Base-by-base conservation (phyloP, 2,888 invertebrate genomes). In the Sympetrum striolatum region DNA sequence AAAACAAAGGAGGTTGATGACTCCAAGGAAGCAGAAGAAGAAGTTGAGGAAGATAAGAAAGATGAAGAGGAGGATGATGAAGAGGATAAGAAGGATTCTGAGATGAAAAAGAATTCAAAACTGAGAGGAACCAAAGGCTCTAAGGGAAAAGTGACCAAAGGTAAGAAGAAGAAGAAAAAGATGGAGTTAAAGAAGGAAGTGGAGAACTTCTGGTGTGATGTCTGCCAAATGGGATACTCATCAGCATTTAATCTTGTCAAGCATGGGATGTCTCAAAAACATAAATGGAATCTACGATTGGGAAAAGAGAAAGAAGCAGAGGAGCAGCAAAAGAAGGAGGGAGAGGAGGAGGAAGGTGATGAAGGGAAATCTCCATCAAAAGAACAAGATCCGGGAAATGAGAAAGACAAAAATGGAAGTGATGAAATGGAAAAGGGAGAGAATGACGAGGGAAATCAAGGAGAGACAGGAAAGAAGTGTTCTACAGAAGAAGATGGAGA, bases 61-160 rank as follows among this genome's bases (percentile, higher is more conserved):
- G 96, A 96, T 93, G 95, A 95, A 93, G 95, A 94, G 91, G 95
- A 95, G 90, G 96, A 95, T 92, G 96, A 96, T 92, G 95, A 95
- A 92, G 94, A 94, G 92, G 95, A 95, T 91, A 92, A 95, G 0
- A 95, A 95, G 81, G 95, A 95, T 2, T 73, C 73, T 14, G 31
- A 73, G 15, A 31, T 18, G 18, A 53, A 73, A 31, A 86, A 86
- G 37, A 60, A 86, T n/a, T 37, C 60, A 31, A 86, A 86, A 86
- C 64, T 86, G 8, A 86, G 86, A 35, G 86, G 86, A 18, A 86
- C 86, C 5, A 86, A 60, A 91, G 90, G 44, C 60, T 18, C 80
- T 5, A 58, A 81, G 80, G 80, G 90, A 37, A 81, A 81, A 73
- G 48, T 79, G 6, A 80, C 25, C 80, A 73, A 58, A 25, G 37